Base-by-base conservation (phyloP, 2,888 invertebrate genomes). In the Germaria angustata region DNA sequence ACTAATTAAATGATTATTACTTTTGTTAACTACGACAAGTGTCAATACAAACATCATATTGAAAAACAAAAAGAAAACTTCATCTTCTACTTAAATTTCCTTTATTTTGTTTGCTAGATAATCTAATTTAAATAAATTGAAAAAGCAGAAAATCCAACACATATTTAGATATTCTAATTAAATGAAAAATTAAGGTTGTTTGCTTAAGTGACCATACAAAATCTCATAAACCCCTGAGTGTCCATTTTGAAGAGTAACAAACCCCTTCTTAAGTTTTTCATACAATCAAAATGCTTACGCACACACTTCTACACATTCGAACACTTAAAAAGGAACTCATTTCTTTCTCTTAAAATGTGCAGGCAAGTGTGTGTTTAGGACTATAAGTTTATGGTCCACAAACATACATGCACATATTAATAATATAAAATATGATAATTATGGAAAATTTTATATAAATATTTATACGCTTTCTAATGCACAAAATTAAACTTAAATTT, bases 401-500 rank as follows among this genome's bases (percentile, higher is more conserved):
- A 8, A 51, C 5, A 41, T n/a, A 20, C 15, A 20, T 7, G 8
- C 28, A 24, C 41, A 44, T 32, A n/a, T n/a, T n/a, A n/a, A n/a
- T 11, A 24, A 4, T 24, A 24, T 61, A 34, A 61, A 57, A 71
- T 66, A 57, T 65, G 22, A 61, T 68, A 76, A 57, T 72, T 57
- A 57, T 57, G 63, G 24, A 55, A 79, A 66, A 57, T 66, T 72
- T 79, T 61, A 15, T 41, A 65, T 79, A 57, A 59, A 65, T 71
- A 65, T 80, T 80, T 69, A 41, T 53, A 44, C 5, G 22, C 59
- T 44, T 44, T 61, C 9, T 36, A 36, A 34, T 41, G 44, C 59
- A 69, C 55, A 80, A 53, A 75, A 80, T 75, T 75, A 73, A 80
- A 68, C 17, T 73, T 80, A 36, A 68, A 73, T 44, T 55, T 73